Evolutionary conservation across 2,888 invertebrate genomes (phyloP), one percentile per base, ranked within the genome.

Genomic region (Pristionchus mayeri): DNA sequence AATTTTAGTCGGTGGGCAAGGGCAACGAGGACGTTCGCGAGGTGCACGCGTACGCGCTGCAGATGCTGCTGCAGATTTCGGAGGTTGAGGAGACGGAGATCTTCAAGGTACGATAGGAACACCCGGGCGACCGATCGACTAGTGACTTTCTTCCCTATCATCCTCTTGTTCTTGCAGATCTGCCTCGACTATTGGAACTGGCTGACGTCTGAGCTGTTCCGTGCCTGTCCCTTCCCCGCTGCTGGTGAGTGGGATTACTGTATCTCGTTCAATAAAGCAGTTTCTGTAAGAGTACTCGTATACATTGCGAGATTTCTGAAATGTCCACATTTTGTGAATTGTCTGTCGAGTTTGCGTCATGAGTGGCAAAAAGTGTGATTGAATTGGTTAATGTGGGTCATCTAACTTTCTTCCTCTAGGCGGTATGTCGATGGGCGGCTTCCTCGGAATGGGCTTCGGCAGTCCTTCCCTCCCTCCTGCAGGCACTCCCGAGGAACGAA

Each of bases 31-130:
- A 88, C 44, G 82, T 63, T 27, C 76, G 63, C 30, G 87, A 89
- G 34, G 85, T 89, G n/a, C 91, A 92, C 85, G 79, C 79, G 81
- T 88, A 90, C 85, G 90, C 91, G 21, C 86, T 94, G 27, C 91
- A 93, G 85, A 94, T 94, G 87, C 90, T 94, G 86, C 93, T 94
- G 44, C 89, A 93, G 63, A 94, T 94, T 85, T 98, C 98, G 21
- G 97, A 98, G 94, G 98, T 99, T 3, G 98, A 99, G 90, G 99
- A 99, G 93, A 97, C 98, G 0, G 99, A 99, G 94, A 98, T 99
- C 87, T 99, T 99, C 93, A 99, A 99, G 87, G 91, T 91, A 63
- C 16, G 79, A 27, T 34, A 54, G 40, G 24, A 3, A 52, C 24
- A 54, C 37, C 3, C 11, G 54, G n/a, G n/a, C 9, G 6, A 27